Conservation (phyloP, 1,140 invertebrate genomes). For the Cylas formicarius region DNA sequence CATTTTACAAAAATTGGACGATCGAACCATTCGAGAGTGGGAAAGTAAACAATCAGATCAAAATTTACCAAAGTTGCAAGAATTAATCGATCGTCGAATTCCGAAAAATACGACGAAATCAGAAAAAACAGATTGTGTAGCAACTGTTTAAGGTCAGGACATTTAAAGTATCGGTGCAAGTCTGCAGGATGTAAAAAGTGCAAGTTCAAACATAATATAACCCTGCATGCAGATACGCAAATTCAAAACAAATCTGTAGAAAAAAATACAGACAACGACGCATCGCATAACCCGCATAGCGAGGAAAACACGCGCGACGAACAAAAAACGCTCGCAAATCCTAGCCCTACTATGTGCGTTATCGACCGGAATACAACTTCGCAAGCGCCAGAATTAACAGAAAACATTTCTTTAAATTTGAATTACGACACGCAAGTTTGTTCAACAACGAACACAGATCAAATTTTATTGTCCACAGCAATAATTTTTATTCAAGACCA, state of each 20-base stretch:
- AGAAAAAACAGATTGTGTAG: constrained; percentile 3
- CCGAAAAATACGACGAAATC: constrained; percentile 1
- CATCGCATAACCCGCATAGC: background rate
- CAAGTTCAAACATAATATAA: constrained; percentile 22
- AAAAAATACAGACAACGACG: background rate
- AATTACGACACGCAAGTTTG: too few species aligned
- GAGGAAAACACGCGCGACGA: too few species aligned
- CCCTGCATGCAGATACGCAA: constrained; percentile 11
- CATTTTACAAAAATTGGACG: constrained; percentile 11
- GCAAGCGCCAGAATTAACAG: too few species aligned
- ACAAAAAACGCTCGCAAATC: too few species aligned
- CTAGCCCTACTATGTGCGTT: too few species aligned
- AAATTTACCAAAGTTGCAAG: constrained; percentile 4
- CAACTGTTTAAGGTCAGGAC: constrained; percentile 11
- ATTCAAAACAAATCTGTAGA: background rate
- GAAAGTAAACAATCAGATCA: constrained; percentile 8
- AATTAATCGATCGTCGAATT: constrained; percentile 2
- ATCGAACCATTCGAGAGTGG: constrained; percentile 10
- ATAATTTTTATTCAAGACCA: constrained; percentile 5
- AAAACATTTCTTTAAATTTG: too few species aligned
- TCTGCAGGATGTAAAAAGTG: too few species aligned
- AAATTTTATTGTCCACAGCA: background rate
- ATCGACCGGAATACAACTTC: too few species aligned
- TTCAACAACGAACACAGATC: background rate
- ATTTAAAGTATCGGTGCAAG: too few species aligned